Conservation (phyloP, 2,113 vertebrate genomes). For the Ochotona princeps region DNA sequence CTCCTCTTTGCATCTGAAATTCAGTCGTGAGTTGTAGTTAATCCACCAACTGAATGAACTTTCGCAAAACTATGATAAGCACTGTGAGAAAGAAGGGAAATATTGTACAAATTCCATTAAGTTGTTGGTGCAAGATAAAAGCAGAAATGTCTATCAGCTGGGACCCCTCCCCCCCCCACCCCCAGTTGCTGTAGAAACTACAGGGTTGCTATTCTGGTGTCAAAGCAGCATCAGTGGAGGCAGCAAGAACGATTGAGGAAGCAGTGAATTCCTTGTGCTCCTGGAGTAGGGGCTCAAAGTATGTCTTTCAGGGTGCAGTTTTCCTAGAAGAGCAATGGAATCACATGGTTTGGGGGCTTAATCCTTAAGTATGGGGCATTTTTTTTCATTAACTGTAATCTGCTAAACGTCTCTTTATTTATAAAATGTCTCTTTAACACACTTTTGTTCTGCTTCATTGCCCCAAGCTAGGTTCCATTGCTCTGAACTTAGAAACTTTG, state of each 20-base stretch:
- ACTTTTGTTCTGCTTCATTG: background rate
- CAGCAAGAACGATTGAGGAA: background rate
- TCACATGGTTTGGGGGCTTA: background rate
- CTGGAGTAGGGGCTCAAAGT: too few relatives aligned
- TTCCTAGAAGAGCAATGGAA: background rate
- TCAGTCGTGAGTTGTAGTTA: background rate
- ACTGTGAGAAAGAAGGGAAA: background rate
- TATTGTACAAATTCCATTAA: background rate
- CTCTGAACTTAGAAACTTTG: background rate
- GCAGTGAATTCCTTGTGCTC: background rate
- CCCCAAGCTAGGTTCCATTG: conserved; percentile 9
- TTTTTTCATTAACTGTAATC: conserved; percentile 7
- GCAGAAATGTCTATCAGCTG: background rate
- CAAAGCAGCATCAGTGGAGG: background rate
- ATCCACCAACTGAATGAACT: background rate
- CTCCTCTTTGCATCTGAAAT: background rate
- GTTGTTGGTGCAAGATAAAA: background rate
- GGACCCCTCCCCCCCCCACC: background rate
- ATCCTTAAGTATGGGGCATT: background rate
- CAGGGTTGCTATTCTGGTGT: background rate
- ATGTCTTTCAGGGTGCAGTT: background rate
- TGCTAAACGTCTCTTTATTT: background rate
- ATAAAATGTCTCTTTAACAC: background rate
- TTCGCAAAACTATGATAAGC: background rate
- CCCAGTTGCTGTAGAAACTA: background rate